Evolutionary conservation across 2,888 invertebrate species (phyloP), one percentile per base, ranked within the genome.

Genomic region (Clitarchus hookeri): DNA sequence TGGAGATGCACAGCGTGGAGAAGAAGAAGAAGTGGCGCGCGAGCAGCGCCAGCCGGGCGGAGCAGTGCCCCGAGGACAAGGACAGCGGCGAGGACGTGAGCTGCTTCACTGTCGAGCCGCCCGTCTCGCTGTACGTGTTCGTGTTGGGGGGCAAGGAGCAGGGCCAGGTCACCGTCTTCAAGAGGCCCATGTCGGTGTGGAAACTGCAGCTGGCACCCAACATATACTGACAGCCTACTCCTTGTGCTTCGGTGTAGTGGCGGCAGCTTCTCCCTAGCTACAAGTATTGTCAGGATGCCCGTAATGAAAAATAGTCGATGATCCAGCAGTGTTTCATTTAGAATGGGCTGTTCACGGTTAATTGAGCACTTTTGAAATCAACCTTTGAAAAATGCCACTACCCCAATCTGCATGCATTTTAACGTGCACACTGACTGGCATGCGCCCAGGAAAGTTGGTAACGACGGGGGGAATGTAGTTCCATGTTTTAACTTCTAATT

Each of bases 111-210:
- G 48, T 86, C 23, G 86, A 86, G 36, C 84, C 85, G 23, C 93
- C 93, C 0, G 91, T 94, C 82, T 93, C 93, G 0, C 91, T 94
- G 79, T 94, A 94, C 89, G 93, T 96, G 87, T 96, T 95, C 89
- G 90, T 97, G 86, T 93, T 96, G 87, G 97, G 97, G 0, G 97
- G 97, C 0, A 95, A 95, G 89, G 97, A 97, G 91, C 95, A 95
- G 84, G 95, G 96, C 23, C 96, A 96, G 89, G 94, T 95, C 6
- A 96, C 96, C 25, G 94, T 95, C 86, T 95, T 96, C 89, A 95
- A 95, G 90, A 93, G 95, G 89, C 96, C 96, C 16, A 93, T 97
- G 77, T 95, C 96, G 19, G 93, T 97, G 90, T 97, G 97, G 97
- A 95, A 95, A 89, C 93, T 96, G 88, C 94, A 95, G 89, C 91